phyloP scores from a whole-genome alignment of 2,797 vertebrate species.

The Eulemur mongoz region DNA sequence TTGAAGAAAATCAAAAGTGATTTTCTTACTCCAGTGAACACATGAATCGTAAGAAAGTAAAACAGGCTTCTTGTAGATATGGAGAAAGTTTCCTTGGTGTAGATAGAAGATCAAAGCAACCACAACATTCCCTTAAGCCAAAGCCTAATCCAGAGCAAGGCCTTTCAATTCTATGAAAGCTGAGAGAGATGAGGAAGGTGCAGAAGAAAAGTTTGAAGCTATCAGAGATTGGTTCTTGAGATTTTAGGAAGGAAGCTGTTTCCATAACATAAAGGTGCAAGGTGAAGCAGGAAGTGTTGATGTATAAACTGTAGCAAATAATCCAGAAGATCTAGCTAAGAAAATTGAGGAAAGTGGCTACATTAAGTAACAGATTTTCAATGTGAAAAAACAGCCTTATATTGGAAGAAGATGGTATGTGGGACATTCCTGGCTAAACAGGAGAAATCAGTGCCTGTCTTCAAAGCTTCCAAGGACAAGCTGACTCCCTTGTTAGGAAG shows the following conservation, averaged over 20 bases:
- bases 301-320: not conserved
- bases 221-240: not conserved
- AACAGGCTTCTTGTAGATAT: not conserved
- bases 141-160: not conserved
- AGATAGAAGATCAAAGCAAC: not conserved
- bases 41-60: not conserved
- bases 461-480: too few relatives aligned
- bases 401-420: not conserved
- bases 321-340: not conserved
- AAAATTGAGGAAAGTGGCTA: not conserved
- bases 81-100: not conserved
- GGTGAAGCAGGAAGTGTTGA: not conserved
- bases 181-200: not conserved
- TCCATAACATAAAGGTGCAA: not conserved
- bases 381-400: not conserved
- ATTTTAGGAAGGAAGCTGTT: not conserved
- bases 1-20: not conserved
- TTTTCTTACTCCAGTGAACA: not conserved
- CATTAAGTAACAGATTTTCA: not conserved
- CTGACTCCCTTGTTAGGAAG: too few relatives aligned
- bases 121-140: not conserved
- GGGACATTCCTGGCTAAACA: not conserved
- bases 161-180: not conserved
- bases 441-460: too few relatives aligned
- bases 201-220: not conserved